phyloP scores from a whole-genome alignment of 2,113 vertebrate genomes.

The Abramis brama region DNA sequence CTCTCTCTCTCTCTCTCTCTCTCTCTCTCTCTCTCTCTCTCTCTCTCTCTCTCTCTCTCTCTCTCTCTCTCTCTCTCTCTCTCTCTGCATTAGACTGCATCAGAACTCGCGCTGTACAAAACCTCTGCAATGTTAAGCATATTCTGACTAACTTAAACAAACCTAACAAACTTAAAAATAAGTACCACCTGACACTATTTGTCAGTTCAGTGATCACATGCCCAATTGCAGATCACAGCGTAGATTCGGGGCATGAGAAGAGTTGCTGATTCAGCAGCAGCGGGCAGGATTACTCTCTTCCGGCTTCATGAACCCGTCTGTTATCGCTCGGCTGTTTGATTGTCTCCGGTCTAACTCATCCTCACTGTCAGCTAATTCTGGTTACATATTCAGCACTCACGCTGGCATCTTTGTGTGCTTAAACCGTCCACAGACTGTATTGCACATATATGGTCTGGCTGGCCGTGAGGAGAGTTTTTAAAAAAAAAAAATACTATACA shows the following conservation, averaged over 20 bases:
- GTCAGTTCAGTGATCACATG: not conserved
- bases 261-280: conserved; percentile 59
- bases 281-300: conserved; percentile 68
- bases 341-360: conserved; percentile 34
- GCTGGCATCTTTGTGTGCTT: not conserved
- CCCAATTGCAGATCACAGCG: conserved; percentile 16
- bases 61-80: no score
- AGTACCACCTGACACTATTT: not conserved
- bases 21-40: no score
- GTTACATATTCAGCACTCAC: conserved; percentile 60
- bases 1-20: no score
- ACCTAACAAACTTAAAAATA: not conserved
- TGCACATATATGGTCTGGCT: not conserved
- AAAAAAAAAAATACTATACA: no score
- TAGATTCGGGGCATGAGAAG: conserved; percentile 26
- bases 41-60: no score
- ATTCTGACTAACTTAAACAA: no score
- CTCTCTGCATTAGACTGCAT: no score
- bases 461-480: not conserved
- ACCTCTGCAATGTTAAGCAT: no score
- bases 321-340: conserved; percentile 66
- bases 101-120: no score
- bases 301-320: conserved; percentile 60
- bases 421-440: not conserved
- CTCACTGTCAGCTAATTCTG: conserved; percentile 29